These are phyloP conservation scores for Papilio polyxenes DNA, from an alignment of 1,140 invertebrate species.

Conservation along the genomic window DNA sequence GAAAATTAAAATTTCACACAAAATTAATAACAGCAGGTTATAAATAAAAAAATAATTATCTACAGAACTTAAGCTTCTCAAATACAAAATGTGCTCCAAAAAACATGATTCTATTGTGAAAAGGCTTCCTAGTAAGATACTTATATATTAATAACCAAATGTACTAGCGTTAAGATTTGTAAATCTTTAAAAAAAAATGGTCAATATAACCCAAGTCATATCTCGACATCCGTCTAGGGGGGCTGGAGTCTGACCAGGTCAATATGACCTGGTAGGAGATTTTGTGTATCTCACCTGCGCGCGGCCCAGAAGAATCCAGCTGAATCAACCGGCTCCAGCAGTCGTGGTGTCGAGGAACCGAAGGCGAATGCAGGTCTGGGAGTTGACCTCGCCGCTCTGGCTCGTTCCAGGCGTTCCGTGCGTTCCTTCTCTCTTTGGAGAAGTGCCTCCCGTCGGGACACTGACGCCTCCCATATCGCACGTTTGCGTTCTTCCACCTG, in stretches of 20 bases:
- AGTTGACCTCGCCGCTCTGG: slow-evolving; percentile 89
- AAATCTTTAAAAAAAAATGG: neutral
- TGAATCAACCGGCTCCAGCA: slow-evolving; percentile 90
- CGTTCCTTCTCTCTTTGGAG: slow-evolving; percentile 91
- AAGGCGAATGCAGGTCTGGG: slow-evolving; percentile 90
- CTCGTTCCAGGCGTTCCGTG: slow-evolving; percentile 91
- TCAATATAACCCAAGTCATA: neutral
- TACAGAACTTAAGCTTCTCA: too few relatives aligned
- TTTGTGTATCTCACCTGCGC: slow-evolving; percentile 80
- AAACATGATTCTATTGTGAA: too few relatives aligned
- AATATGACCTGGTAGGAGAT: neutral
- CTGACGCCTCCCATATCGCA: slow-evolving; percentile 92
- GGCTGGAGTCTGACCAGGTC: neutral
- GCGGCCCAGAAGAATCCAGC: slow-evolving; percentile 90
- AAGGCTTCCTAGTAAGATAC: too few relatives aligned
- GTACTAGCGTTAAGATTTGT: neutral
- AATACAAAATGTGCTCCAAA: too few relatives aligned
- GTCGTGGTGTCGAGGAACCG: slow-evolving; percentile 92
- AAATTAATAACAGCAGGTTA: too few relatives aligned
- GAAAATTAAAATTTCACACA: too few relatives aligned
- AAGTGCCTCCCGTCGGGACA: slow-evolving; percentile 91
- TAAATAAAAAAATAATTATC: too few relatives aligned
- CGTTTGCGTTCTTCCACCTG: slow-evolving; percentile 93
- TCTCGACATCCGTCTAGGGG: neutral
- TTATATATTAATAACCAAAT: neutral